Conservation (phyloP, 2,113 vertebrate genomes). For the Zosterops lateralis region DNA sequence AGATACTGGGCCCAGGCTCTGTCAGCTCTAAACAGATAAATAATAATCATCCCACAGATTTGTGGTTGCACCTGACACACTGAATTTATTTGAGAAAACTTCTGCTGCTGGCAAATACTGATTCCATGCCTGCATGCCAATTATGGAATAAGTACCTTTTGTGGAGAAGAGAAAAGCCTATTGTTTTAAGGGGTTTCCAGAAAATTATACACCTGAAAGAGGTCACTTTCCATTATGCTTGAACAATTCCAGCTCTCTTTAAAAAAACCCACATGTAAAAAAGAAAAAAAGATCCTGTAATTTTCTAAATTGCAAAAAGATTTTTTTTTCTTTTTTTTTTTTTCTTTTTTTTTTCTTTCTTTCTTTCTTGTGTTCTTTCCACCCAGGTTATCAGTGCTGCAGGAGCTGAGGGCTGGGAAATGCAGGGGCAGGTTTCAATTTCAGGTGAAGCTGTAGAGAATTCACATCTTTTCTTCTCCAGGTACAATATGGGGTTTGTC, state of each 20-base stretch:
- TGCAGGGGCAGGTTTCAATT: not conserved
- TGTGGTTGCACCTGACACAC: not conserved
- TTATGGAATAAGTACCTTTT: slow-evolving; percentile 19
- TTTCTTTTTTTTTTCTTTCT: not conserved
- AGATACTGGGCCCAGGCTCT: not conserved
- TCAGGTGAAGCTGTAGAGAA: not conserved
- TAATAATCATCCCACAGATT: slow-evolving; percentile 15
- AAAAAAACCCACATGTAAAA: fast-evolving
- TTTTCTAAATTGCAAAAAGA: slow-evolving; percentile 33
- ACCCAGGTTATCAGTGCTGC: not conserved
- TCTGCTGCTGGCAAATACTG: not conserved
- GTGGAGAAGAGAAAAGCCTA: not conserved
- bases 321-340: not conserved
- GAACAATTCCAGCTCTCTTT: not conserved
- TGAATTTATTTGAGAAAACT: slow-evolving; percentile 36
- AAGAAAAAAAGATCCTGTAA: not conserved
- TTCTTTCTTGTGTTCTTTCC: not conserved
- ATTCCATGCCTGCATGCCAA: not conserved
- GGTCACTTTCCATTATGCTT: not conserved
- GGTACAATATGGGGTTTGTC: fast-evolving
- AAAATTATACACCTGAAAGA: slow-evolving; percentile 38
- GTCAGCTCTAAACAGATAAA: not conserved
- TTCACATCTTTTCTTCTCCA: fast-evolving
- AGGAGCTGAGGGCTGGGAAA: not conserved
- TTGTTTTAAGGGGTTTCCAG: slow-evolving; percentile 23